Evolutionary conservation across 2,113 vertebrate species (phyloP).

Genomic region (Psammodynastes pulverulentus): DNA sequence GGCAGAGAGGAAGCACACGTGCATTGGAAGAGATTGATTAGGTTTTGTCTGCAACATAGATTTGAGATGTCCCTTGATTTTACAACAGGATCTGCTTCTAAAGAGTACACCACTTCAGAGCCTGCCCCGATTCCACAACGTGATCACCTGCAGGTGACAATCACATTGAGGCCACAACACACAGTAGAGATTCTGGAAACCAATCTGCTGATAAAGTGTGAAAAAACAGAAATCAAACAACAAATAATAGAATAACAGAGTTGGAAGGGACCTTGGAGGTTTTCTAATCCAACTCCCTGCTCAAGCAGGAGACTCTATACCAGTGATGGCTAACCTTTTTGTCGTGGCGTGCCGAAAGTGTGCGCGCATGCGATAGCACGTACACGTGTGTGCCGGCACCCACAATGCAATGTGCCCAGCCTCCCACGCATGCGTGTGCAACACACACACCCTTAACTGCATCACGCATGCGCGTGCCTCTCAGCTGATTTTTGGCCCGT

Average conservation of each 20-base stretch:
- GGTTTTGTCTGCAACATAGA: conserved; percentile 12
- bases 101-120: neutral
- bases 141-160: neutral
- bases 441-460: too few species aligned
- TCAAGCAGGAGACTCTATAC: neutral
- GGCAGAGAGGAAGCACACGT: neutral
- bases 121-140: neutral
- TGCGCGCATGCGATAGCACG: too few species aligned
- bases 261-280: neutral
- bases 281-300: neutral
- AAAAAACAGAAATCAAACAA: neutral
- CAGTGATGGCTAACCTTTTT: too few species aligned
- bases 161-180: neutral
- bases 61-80: neutral
- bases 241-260: neutral
- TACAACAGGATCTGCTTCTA: neutral
- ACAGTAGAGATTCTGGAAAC: neutral
- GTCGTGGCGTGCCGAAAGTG: too few species aligned
- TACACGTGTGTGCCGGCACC: too few species aligned
- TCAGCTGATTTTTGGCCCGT: too few species aligned
- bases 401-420: too few species aligned
- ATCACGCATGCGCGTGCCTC: too few species aligned
- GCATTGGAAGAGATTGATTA: neutral
- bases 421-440: too few species aligned
- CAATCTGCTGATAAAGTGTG: neutral